Evolutionary conservation across 1,140 invertebrate species (phyloP), one percentile per base, ranked within the genome.

Genomic region (Camponotus vicinus): DNA sequence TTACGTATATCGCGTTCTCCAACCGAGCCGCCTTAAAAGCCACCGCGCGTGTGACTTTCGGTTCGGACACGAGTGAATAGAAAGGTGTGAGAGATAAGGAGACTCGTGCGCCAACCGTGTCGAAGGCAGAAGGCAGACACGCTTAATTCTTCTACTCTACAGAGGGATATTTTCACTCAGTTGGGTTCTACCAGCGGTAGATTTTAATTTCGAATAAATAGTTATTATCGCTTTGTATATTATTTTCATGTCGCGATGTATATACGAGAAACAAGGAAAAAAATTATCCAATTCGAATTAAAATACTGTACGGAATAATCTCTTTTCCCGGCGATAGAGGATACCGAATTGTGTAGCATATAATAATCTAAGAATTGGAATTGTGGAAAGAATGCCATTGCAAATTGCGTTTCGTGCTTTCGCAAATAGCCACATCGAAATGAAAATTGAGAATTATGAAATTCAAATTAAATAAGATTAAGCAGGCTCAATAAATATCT

Each of bases 11-110:
- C 73, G 59, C 13, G n/a, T 57, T 40, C 42, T 69, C 69, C 34
- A 64, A 6, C n/a, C 27, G 49, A 34, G 61, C n/a, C 27, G 42
- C 27, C 66, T 89, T 85, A 80, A 90, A 85, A 89, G 79, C 40
- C 49, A 75, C 13, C 55, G 66, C 2, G n/a, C 18, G 77, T 27
- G 78, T 73, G 75, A 57, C 37, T 70, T 59, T 57, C 63, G 52
- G 69, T 15, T 66, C 61, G 73, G 49, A 18, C 21, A 59, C 71
- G 59, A 27, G 13, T 13, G 59, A 42, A 76, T 52, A 21, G 40
- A 75, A 55, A 83, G 79, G 52, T 8, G n/a, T 40, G 34, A 27
- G 37, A 73, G 27, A 73, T 82, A 73, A 82, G 61, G 45, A 82
- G 67, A 45, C 45, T 52, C 37, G 52, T 21, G 67, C 42, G 8